Evolutionary conservation across 2,797 vertebrate species (phyloP), one percentile per base, ranked within the genome.

Genomic region (Halcyon badia): DNA sequence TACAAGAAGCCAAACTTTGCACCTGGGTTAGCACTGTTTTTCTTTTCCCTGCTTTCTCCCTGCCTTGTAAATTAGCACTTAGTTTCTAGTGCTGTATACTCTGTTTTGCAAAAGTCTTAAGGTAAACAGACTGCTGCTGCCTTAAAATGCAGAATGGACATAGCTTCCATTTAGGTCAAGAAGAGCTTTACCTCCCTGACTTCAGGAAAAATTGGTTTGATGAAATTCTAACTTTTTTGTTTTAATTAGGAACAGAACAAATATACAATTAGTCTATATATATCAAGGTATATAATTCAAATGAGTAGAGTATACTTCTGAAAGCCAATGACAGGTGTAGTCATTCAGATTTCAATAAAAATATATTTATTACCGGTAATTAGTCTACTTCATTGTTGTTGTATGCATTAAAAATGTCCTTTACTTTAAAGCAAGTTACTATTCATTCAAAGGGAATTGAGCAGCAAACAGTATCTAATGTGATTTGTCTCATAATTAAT

Each of bases 401-500:
- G 64, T 46, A 90, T 91, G 69, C 14, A 58, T 87, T 95, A 77
- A 92, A 97, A 97, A 93, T 80, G 31, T 78, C 76, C 39, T 82
- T 87, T 72, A 57, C 78, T 95, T 96, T 96, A 88, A 87, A 93
- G 37, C 60, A 93, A 96, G 94, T 92, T 89, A 89, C 69, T 80
- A 97, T 90, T 96, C 78, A 95, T 80, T 95, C 96, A 87, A 90
- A 94, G 61, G 52, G 90, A 97, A 97, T 16, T 88, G 58, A 97
- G 80, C 81, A 96, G 94, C 84, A 96, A 97, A 94, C 62, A 91
- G 49, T 87, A 91, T 71, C 76, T 94, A 75, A 46, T 54, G 65
- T 95, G 92, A 96, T 97, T 94, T 96, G 75, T 90, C 88, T 96
- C 81, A 44, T 94, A 96, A 96, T 97, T 97, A 97, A 97, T 83